Base-by-base conservation (phyloP, 64 coral and sea anemone species). In the Platygyra sinensis region DNA sequence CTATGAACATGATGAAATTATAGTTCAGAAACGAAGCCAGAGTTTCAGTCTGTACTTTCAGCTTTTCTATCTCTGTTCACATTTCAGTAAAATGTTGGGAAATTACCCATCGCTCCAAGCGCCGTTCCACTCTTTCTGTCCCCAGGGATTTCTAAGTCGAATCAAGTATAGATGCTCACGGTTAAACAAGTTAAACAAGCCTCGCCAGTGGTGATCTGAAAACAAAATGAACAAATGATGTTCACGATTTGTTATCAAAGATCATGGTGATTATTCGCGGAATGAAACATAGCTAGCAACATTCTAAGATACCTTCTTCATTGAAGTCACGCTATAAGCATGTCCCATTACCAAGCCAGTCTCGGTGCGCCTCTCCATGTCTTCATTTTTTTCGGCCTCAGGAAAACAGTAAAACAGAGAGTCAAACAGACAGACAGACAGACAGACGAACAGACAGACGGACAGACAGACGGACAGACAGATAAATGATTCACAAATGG, bases 71-170 rank as follows among this genome's bases (percentile, higher is more conserved):
- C 10, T 55, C 10, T 55, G 8, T 55, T 9, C 9, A 55, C 52
- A 55, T 9, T 11, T 55, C 52, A 55, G 13, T 55, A 55, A 14
- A 55, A 55, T 55, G 9, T 11, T 55, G 52, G 1, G 54, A 14
- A 57, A 57, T 86, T 96, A 96, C 94, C 94, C 94, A 67, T 96
- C 94, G 71, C 94, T 96, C 94, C 94, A 96, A 15, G 94, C 69
- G 13, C 94, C 94, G 10, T 96, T 96, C 94, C 94, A 96, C 30
- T 96, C 94, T 72, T 93, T 96, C 33, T 93, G 90, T 67, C 94
- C 94, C 94, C 94, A 96, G 19, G 94, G 94, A 78, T 96, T 96
- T 67, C 94, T 80, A 18, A 96, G 74, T 36, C 94, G 78, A 22
- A 96, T 93, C 94, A 96, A 80, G 72, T 96, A 96, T 14, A 96